phyloP scores from a whole-genome alignment of 2,113 vertebrate genomes.

The Nannospalax galili region DNA sequence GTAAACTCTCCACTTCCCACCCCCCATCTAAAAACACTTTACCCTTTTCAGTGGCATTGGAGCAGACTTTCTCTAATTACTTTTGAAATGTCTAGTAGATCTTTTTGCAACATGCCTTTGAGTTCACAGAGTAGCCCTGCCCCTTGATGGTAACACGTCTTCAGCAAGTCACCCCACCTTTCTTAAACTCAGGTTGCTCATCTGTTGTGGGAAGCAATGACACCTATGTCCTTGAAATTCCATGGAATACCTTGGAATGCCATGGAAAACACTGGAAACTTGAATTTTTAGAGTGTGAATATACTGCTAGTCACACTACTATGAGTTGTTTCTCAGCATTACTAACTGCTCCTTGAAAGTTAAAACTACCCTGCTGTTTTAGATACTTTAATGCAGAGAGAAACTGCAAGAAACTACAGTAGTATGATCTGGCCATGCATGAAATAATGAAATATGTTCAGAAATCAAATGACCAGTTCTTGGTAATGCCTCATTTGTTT shows the following conservation, averaged over 20 bases:
- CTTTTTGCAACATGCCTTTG: background rate
- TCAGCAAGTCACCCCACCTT: background rate
- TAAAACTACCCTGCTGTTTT: background rate
- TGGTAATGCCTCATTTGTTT: background rate
- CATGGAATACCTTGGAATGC: too few relatives aligned
- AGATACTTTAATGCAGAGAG: background rate
- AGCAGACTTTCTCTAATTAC: background rate
- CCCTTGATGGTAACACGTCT: background rate
- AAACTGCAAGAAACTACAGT: background rate
- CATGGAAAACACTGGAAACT: background rate
- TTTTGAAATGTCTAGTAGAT: background rate
- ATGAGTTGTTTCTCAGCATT: background rate
- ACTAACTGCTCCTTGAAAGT: background rate
- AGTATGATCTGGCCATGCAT: background rate
- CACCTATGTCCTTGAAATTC: background rate
- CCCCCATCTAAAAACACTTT: background rate
- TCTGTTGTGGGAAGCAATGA: background rate
- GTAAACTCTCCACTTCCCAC: too few relatives aligned
- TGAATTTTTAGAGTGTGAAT: background rate
- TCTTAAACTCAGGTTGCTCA: background rate
- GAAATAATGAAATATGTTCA: background rate
- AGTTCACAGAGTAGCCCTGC: background rate
- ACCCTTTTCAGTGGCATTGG: background rate
- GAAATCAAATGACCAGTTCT: background rate
- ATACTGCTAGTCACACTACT: background rate